Evolutionary conservation across 2,797 vertebrate genomes (phyloP), one percentile per base, ranked within the genome.

Genomic region (Danio tinwini): DNA sequence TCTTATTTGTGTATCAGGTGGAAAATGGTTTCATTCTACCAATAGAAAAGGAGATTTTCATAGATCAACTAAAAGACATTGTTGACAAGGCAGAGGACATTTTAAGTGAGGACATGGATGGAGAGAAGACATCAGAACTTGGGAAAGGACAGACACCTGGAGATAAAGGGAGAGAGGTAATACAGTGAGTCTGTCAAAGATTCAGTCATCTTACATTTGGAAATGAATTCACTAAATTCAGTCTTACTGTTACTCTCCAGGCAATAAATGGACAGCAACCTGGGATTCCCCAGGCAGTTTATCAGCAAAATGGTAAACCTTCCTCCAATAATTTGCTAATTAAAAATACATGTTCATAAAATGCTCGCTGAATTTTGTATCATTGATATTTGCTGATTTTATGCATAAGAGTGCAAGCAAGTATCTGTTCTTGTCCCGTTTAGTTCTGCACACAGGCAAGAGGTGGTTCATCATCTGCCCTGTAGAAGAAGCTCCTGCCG

Each of bases 401-500:
- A 45, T n/a, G 37, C 16, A 17, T 59, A 2, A 42, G 13, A 71
- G 10, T 21, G 4, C 8, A 39, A 40, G 49, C 37, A 11, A 14
- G n/a, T n/a, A 6, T 13, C 37, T 19, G 1, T 68, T 69, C 17
- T 72, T 13, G 3, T 50, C 11, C 12, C 53, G 9, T 44, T 19
- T 44, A 99, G 97, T 99, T 88, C 93, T 99, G 77, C 97, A 99
- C 84, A 99, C 97, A 12, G 98, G 98, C 14, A 98, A 97, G 90
- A 93, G 98, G 59, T 99, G 98, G 97, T 99, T 99, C 88, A 99
- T 99, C 86, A 96, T 99, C 87, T 99, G 97, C 84, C 98, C 98
- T 0, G 98, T 99, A 82, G 96, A 96, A 81, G 98, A 99, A 90
- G 96, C 95, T 6, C 89, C 94, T 3, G 74, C 89, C 45, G 84